Evolutionary conservation across 1,140 invertebrate species (phyloP).

Genomic region (Panagrolaimus sp.): DNA sequence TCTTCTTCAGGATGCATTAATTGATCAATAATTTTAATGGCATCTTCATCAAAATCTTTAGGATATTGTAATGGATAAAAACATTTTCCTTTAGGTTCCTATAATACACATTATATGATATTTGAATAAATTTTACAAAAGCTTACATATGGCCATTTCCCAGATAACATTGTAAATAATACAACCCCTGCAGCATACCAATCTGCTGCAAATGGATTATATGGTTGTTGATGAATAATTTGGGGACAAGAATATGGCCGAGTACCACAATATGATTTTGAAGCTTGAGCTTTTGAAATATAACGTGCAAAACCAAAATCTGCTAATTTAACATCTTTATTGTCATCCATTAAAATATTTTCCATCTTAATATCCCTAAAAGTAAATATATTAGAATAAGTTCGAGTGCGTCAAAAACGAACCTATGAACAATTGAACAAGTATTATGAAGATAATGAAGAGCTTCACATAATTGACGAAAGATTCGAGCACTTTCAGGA

Average conservation of each 20-base stretch:
- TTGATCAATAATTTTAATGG: neutral
- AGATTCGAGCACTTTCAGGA: conserved; percentile 12
- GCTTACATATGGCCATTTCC: conserved; percentile 21
- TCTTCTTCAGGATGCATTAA: neutral
- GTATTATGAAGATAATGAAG: conserved; percentile 23
- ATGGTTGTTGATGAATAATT: conserved; percentile 9
- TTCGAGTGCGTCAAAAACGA: neutral
- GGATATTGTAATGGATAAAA: neutral
- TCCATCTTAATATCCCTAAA: conserved; percentile 15
- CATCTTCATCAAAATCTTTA: neutral
- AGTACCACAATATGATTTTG: conserved; percentile 23
- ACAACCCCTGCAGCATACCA: conserved; percentile 27
- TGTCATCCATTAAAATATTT: conserved; percentile 90
- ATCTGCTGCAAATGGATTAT: conserved; percentile 19
- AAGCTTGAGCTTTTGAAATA: neutral
- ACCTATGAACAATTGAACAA: conserved; percentile 7
- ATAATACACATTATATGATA: conserved; percentile 26
- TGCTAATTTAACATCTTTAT: conserved; percentile 96
- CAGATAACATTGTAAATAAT: conserved; percentile 20
- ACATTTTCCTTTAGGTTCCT: conserved; percentile 35
- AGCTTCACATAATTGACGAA: conserved; percentile 24
- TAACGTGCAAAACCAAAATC: conserved; percentile 71
- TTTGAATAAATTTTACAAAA: conserved; percentile 58
- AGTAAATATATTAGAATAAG: neutral
- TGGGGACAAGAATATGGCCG: conserved; percentile 20